Evolutionary conservation across 1,140 invertebrate genomes (phyloP), one percentile per base, ranked within the genome.

Genomic region (Meloidogyne chitwoodi): DNA sequence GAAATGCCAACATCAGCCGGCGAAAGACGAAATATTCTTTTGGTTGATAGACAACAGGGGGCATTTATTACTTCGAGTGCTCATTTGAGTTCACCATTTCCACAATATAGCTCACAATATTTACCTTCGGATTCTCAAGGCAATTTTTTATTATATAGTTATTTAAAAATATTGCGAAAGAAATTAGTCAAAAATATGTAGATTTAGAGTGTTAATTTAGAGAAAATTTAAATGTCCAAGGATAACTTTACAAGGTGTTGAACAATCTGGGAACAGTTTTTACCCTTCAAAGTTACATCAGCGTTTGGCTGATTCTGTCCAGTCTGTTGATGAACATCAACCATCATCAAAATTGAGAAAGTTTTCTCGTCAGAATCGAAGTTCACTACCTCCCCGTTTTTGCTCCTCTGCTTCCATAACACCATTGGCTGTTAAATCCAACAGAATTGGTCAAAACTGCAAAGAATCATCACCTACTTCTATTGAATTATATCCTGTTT

Each of bases 371-470:
- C 61, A 41, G 26, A 65, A 81, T 22, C 79, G 79, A 27, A 82
- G 82, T 61, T 80, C 79, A 16, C 71, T 80, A 19, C 79, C 79
- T 31, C 78, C 79, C 12, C 61, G 44, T 41, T 41, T 79, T 16
- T 67, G 38, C 27, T 38, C 63, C 68, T 78, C 77, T 56, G 78
- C 64, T 14, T 63, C 56, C 16, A 56, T 75, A 22, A 61, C 69
- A 22, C 74, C 74, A 22, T 34, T 73, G 22, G 27, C 48, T n/a
- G 19, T 56, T 56, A 56, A 56, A 56, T 56, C 48, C 19, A 56
- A 56, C 19, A 56, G 19, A 56, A 56, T 64, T 31, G 64, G 65
- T 16, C 19, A 64, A 31, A 73, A 62, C 11, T 68, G 27, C 12
- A 19, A 29, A 31, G 68, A 22, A 31, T 26, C 41, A 68, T 1